Evolutionary conservation across 2,797 vertebrate species (phyloP), one percentile per base, ranked within the genome.

Genomic region (Mionectes olivaceus): DNA sequence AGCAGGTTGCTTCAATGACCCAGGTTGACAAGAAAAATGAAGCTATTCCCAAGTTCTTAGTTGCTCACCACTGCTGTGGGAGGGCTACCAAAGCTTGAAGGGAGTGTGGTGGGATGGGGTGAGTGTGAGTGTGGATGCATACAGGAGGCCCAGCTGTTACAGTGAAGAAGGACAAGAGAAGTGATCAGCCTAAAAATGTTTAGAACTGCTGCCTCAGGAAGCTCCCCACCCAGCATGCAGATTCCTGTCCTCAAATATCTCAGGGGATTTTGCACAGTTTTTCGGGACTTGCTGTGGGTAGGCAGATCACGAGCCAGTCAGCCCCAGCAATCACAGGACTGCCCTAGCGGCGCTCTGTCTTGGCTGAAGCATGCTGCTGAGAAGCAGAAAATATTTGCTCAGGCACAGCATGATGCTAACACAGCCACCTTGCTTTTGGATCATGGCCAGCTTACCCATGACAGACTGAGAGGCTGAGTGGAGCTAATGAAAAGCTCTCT

Each of bases 331-430:
- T 7, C 13, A 7, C 19, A 50, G 59, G 19, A 9, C n/a, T 33
- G 59, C 70, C 43, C 13, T 2, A 49, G 56, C 59, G 75, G 30
- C 2, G 30, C 49, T 77, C 30, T 71, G 75, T 53, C 76, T 37
- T 2, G 3, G 68, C 44, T 49, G 32, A 39, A 85, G 46, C 63
- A 21, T 15, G 69, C 82, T 61, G 46, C 79, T 1, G 25, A 69
- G 83, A 33, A 68, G 53, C 41, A 86, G 69, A 90, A 87, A 88
- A 69, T 83, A 90, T 37, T 96, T 88, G 53, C 79, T 83, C 57
- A 80, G 61, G 73, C 69, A 47, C 75, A 93, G 89, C 76, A 33
- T 4, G 53, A 68, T 28, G 43, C 55, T 86, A 78, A 44, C 64
- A 43, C 52, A 74, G 64, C 56, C 83, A 82, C 79, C 82, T 69